Percentiles rank a stretch among this genome's conserved stretches.
Conservation (phyloP, 2,113 vertebrate genomes). For the Aspiorhynchus laticeps region DNA sequence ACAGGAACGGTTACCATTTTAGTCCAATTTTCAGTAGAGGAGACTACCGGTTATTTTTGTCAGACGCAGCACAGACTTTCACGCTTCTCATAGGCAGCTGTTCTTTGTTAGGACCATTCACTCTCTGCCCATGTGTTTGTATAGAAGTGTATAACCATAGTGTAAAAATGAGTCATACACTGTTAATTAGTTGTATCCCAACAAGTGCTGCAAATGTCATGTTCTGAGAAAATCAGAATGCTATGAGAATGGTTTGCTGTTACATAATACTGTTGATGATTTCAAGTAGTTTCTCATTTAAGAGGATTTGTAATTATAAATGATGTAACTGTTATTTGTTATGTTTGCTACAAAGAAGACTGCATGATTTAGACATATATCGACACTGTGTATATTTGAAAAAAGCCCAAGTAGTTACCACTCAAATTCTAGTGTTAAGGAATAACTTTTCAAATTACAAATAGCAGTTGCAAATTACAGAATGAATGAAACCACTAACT, state of each 20-base stretch:
- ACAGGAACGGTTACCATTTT: too few relatives aligned
- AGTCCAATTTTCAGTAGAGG: neutral
- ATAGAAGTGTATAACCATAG: neutral
- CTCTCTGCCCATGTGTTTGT: slow-evolving; percentile 12
- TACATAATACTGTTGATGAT: neutral
- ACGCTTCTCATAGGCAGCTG: neutral
- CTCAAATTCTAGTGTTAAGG: too few relatives aligned
- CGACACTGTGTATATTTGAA: too few relatives aligned
- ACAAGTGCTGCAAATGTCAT: neutral
- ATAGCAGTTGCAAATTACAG: neutral
- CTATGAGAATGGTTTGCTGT: neutral
- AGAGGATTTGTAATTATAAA: neutral
- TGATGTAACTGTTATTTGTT: neutral
- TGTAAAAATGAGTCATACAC: slow-evolving; percentile 36
- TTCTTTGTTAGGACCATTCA: slow-evolving; percentile 16
- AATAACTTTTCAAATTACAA: neutral
- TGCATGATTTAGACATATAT: neutral
- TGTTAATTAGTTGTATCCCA: slow-evolving; percentile 36
- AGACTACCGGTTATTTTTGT: neutral
- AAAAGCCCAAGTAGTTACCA: too few relatives aligned
- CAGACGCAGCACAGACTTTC: slow-evolving; percentile 10
- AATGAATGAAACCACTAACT: neutral
- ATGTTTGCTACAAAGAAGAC: neutral
- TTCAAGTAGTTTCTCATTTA: neutral
- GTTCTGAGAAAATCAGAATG: slow-evolving; percentile 9